Percentiles rank a stretch among this genome's conserved stretches.
Conservation (phyloP, 1,140 invertebrate species). For the Drosophila rhopaloa region DNA sequence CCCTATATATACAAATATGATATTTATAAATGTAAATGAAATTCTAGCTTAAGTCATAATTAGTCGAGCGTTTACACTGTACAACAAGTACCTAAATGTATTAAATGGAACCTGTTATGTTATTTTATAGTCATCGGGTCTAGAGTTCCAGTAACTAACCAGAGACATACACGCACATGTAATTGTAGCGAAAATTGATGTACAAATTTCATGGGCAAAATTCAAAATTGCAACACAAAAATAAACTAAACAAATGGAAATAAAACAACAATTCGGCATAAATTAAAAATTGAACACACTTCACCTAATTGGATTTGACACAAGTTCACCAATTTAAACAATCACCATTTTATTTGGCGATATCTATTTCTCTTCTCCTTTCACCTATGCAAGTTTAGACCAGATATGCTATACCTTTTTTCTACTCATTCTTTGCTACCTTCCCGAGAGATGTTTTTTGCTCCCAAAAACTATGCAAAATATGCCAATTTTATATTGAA, state of each 20-base stretch:
- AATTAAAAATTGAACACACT: conserved; percentile 33
- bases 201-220: conserved; percentile 48
- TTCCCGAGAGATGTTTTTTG: conserved; percentile 14
- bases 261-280: conserved; percentile 63
- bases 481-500: conserved; percentile 71
- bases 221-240: conserved; percentile 37
- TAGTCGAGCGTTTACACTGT: conserved; percentile 62
- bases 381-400: conserved; percentile 24
- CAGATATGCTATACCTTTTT: conserved; percentile 39
- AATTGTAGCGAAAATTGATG: conserved; percentile 62
- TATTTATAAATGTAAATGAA: conserved; percentile 70
- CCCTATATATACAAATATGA: conserved; percentile 55
- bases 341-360: conserved; percentile 28
- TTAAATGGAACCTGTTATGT: conserved; percentile 72
- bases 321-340: conserved; percentile 17
- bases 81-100: conserved; percentile 66
- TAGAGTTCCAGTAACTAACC: conserved; percentile 72
- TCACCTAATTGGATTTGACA: conserved; percentile 49
- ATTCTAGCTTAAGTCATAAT: conserved; percentile 60
- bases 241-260: conserved; percentile 43
- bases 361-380: conserved; percentile 16
- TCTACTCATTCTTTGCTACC: conserved; percentile 14
- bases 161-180: conserved; percentile 35
- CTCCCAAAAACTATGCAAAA: conserved; percentile 43
- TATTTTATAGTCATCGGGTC: conserved; percentile 63